Evolutionary conservation across 92 coral and sea anemone species (phyloP).

Genomic region (Porites cylindrica): DNA sequence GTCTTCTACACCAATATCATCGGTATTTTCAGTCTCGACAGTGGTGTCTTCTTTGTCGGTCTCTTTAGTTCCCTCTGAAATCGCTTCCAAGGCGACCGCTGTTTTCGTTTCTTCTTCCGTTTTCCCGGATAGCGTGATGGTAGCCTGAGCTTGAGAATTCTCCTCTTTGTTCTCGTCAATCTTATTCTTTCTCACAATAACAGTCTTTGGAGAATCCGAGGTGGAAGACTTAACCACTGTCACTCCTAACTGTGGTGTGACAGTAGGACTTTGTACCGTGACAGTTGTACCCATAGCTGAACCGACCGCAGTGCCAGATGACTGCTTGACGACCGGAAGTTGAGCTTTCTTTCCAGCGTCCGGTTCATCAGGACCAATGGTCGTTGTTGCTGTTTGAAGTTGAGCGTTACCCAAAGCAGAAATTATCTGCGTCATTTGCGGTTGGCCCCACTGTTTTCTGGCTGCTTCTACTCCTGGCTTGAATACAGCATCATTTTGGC

Average conservation of each 20-base stretch:
- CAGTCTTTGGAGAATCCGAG: constrained; percentile 73
- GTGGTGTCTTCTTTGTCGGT: constrained; percentile 35
- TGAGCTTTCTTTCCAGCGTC: constrained; percentile 57
- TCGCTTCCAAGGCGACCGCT: constrained; percentile 28
- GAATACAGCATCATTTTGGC: constrained; percentile 84
- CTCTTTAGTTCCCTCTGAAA: constrained; percentile 45
- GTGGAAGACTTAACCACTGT: constrained; percentile 82
- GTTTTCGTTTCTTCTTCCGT: background rate
- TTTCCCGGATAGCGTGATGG: constrained; percentile 29
- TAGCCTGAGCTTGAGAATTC: constrained; percentile 5
- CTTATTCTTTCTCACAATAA: constrained; percentile 58
- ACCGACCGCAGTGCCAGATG: constrained; percentile 26
- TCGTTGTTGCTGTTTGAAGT: constrained; percentile 89
- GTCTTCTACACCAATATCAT: constrained; percentile 36
- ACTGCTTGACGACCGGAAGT: constrained; percentile 38
- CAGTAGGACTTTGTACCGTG: constrained; percentile 67
- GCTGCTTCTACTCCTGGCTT: constrained; percentile 78
- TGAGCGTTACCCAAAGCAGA: constrained; percentile 88
- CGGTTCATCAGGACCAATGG: constrained; percentile 58
- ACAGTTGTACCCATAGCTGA: constrained; percentile 88
- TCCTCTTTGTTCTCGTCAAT: background rate
- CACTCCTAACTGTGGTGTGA: constrained; percentile 53
- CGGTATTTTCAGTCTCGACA: constrained; percentile 16
- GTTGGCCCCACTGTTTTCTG: constrained; percentile 93
- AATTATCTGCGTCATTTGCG: constrained; percentile 86